These are phyloP conservation scores for Dolichoris vasculosae DNA, from an alignment of 1,140 invertebrate genomes.

Conservation along the genomic window DNA sequence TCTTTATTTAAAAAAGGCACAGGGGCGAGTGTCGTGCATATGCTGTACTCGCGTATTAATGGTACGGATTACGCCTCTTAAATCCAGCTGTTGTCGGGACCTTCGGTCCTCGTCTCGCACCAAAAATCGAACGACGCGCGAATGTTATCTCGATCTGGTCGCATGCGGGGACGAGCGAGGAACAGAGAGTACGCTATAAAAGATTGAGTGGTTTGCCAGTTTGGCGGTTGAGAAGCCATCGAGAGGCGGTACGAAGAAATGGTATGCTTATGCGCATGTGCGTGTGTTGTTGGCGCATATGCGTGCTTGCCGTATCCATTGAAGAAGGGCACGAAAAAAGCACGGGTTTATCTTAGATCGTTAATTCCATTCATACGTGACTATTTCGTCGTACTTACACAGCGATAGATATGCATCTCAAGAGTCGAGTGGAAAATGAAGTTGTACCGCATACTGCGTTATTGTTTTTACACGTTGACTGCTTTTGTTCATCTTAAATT, in stretches of 20 bases:
- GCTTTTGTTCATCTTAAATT: background rate
- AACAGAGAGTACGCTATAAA: background rate
- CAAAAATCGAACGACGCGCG: background rate
- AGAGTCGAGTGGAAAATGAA: constrained; percentile 48
- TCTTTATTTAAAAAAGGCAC: too few relatives aligned
- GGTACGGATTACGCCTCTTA: constrained; percentile 25
- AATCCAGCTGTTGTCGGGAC: constrained; percentile 15
- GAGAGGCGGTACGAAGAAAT: background rate
- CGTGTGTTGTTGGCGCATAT: background rate
- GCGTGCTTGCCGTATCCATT: background rate
- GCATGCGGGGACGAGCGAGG: constrained; percentile 17
- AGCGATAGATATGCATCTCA: constrained; percentile 26
- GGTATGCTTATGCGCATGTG: background rate
- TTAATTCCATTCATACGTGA: constrained; percentile 36
- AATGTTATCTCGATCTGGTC: constrained; percentile 45
- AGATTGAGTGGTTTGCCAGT: constrained; percentile 45
- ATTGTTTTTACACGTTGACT: constrained; percentile 24
- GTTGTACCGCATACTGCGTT: constrained; percentile 29
- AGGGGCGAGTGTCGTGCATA: background rate
- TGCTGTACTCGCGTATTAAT: background rate
- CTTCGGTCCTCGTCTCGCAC: background rate
- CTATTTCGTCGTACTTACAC: background rate
- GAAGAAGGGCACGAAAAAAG: constrained; percentile 1
- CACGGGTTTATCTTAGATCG: constrained; percentile 7
- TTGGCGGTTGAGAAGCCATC: constrained; percentile 44